Base-by-base conservation (phyloP, 2,888 invertebrate genomes). In the Cheilosia urbana region DNA sequence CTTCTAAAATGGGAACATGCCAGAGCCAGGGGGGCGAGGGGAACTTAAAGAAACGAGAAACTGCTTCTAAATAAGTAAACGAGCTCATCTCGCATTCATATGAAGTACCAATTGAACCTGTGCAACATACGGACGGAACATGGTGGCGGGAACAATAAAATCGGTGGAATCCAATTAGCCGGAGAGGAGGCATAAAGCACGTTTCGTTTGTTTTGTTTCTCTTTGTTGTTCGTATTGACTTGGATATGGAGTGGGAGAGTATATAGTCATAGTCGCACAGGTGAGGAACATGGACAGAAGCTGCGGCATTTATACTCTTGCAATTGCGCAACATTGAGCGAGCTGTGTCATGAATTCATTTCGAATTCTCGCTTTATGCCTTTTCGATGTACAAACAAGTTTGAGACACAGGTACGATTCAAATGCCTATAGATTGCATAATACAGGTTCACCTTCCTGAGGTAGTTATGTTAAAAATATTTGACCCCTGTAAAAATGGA, bases 51-150 rank as follows among this genome's bases (percentile, higher is more conserved):
- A 66, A 72, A 76, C 62, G 77, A 62, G 81, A 62, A 63, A 71
- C 72, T 68, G 60, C 76, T 76, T 69, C 76, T 85, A 77, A 82
- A 87, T 87, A 82, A 82, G 75, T 82, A 78, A 87, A 65, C 87
- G 85, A 77, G 83, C 88, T 88, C 88, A 91, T 90, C 90, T 89
- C 88, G 90, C 89, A 91, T 91, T 91, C 91, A 91, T 91, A 89
- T 88, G 89, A 90, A 90, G 91, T 90, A 90, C 89, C 91, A 90
- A 90, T 90, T 88, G 87, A 88, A 87, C 87, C 62, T 83, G 80
- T 37, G 66, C 63, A 42, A 60, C 40, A 47, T 30, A 37, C 49
- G 40, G 49, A 42, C 17, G 75, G 69, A 57, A 37, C 40, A 17
- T 40, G 73, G 40, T 65, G 66, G 75, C 75, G 78, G 77, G 47